Conservation (phyloP, 1,140 invertebrate species). For the Fopius arisanus region DNA sequence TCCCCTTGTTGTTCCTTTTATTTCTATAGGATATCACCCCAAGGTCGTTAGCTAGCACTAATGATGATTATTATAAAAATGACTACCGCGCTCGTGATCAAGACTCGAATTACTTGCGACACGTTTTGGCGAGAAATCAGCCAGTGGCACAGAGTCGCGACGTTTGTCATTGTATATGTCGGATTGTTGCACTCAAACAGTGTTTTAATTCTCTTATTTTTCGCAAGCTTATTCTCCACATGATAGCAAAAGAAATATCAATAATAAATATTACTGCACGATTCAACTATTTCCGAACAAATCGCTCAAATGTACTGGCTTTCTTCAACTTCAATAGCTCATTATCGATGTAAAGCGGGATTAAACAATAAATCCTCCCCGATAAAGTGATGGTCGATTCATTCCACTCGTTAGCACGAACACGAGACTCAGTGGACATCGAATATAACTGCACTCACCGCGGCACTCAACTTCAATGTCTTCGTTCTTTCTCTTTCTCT, state of each 20-base stretch:
- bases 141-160: slow-evolving; percentile 39
- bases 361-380: background rate
- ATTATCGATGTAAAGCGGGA: background rate
- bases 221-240: background rate
- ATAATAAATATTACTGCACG: background rate
- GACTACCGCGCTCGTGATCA: slow-evolving; percentile 51
- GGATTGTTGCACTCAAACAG: background rate
- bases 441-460: background rate
- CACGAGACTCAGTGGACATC: background rate
- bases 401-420: background rate
- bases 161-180: slow-evolving; percentile 33
- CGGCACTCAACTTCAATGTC: background rate
- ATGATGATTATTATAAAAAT: slow-evolving; percentile 48
- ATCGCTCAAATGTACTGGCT: background rate
- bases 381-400: background rate
- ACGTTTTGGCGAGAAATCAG: slow-evolving; percentile 48
- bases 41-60: slow-evolving; percentile 41
- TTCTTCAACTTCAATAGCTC: background rate
- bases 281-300: background rate
- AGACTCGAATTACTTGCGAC: slow-evolving; percentile 56
- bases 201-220: background rate
- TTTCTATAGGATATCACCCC: slow-evolving; percentile 12
- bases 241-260: background rate
- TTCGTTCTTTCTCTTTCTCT: background rate
- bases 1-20: background rate